Conservation (phyloP, 2,113 vertebrate species). For the Halcyon malimbica region DNA sequence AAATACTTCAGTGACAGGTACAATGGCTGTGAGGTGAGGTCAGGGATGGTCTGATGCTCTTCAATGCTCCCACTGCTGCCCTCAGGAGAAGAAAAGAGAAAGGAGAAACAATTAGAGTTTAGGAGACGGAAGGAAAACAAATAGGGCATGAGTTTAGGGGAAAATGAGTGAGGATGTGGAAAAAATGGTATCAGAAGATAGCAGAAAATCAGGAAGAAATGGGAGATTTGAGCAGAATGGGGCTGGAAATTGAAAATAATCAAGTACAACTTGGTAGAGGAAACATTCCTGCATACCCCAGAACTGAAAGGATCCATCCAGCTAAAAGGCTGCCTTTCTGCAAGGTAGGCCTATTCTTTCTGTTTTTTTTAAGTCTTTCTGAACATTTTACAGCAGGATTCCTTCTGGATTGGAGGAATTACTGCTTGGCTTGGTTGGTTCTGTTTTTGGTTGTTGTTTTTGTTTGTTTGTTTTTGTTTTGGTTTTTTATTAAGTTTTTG, state of each 20-base stretch:
- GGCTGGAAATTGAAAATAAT: not conserved
- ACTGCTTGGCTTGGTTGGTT: not conserved
- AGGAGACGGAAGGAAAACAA: not conserved
- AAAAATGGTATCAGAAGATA: not conserved
- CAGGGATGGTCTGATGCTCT: not conserved
- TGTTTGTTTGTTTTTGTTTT: not conserved
- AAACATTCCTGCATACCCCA: not conserved
- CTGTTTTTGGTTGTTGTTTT: not conserved
- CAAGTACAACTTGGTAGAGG: not conserved
- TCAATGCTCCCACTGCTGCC: not conserved
- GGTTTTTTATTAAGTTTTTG: not conserved
- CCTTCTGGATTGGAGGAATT: not conserved
- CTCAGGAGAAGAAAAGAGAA: not conserved
- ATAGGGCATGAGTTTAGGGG: not conserved
- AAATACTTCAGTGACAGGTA: not conserved
- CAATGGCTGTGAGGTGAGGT: rapidly evolving
- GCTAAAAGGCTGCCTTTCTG: not conserved
- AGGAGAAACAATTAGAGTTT: not conserved
- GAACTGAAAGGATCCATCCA: not conserved
- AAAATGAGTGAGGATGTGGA: not conserved
- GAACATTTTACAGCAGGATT: not conserved
- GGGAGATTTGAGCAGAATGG: not conserved
- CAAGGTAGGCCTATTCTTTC: not conserved
- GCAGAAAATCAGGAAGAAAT: not conserved
- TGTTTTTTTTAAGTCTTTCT: not conserved